Conservation (phyloP, 2,888 invertebrate genomes). For the Ophonus ardosiacus region DNA sequence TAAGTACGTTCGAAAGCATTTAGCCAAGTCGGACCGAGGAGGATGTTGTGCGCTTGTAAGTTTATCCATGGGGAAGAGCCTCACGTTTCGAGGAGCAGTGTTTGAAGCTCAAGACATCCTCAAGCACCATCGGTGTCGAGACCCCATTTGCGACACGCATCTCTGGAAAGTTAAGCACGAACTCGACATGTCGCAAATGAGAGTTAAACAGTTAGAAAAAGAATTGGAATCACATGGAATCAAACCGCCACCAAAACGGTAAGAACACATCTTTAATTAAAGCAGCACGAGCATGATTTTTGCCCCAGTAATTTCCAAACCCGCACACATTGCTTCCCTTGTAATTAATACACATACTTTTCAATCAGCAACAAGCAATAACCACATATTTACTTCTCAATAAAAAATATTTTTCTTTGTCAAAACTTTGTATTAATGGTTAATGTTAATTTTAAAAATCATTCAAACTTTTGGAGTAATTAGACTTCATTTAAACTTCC, state of each 20-base stretch:
- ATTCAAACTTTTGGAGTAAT: neutral
- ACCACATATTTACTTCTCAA: neutral
- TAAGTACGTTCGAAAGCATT: constrained; percentile 91
- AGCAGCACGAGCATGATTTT: constrained; percentile 49
- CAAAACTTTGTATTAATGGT: neutral
- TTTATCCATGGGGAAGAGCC: constrained; percentile 91
- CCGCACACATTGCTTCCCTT: constrained; percentile 40
- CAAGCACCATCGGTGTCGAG: constrained; percentile 85
- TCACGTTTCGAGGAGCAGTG: constrained; percentile 89
- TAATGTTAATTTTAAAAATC: neutral
- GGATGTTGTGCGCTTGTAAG: constrained; percentile 97
- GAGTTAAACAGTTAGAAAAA: constrained; percentile 91
- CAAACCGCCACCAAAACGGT: constrained; percentile 85
- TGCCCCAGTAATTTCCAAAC: constrained; percentile 38
- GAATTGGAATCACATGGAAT: constrained; percentile 90
- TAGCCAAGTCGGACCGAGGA: constrained; percentile 92
- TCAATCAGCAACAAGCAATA: constrained; percentile 24
- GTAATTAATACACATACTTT: constrained; percentile 21
- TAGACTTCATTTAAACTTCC: no score
- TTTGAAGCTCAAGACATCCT: constrained; percentile 88
- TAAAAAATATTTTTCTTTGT: neutral
- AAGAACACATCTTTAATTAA: constrained; percentile 66
- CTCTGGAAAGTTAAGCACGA: constrained; percentile 95
- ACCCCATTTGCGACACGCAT: constrained; percentile 88
- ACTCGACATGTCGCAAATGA: constrained; percentile 89